phyloP scores from a whole-genome alignment of 2,888 invertebrate species.

The Latrodectus hesperus region DNA sequence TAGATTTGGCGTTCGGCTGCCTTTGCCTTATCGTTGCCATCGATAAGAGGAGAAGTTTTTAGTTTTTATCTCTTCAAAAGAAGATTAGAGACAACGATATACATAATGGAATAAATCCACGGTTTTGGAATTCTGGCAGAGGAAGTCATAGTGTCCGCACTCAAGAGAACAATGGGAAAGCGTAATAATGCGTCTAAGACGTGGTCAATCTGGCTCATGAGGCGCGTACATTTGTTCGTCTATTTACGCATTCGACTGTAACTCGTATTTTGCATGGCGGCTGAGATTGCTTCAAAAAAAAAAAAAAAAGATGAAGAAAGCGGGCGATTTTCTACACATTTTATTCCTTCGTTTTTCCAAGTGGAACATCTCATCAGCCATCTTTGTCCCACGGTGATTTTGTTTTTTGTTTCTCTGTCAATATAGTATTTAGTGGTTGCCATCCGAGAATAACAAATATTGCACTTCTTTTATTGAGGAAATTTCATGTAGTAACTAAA shows the following conservation, averaged over 20 bases:
- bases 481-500: too few species aligned
- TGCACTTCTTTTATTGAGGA: too few species aligned
- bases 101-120: conserved; percentile 25
- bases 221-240: conserved; percentile 52
- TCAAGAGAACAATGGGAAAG: conserved; percentile 49
- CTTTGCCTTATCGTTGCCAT: conserved; percentile 16
- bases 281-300: conserved; percentile 17
- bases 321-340: neutral
- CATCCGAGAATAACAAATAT: too few species aligned
- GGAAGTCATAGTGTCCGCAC: conserved; percentile 42
- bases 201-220: conserved; percentile 35
- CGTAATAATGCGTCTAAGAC: conserved; percentile 43
- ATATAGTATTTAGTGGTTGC: too few species aligned
- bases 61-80: neutral
- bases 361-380: too few species aligned
- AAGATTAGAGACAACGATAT: conserved; percentile 20
- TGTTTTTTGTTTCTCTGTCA: too few species aligned
- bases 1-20: conserved; percentile 31
- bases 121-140: conserved; percentile 4
- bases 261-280: conserved; percentile 10
- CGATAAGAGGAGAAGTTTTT: neutral
- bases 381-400: too few species aligned
- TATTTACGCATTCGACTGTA: conserved; percentile 59
- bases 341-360: too few species aligned
- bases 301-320: neutral